Evolutionary conservation across 1,140 invertebrate genomes (phyloP).

Genomic region (Zelostemma sp.): DNA sequence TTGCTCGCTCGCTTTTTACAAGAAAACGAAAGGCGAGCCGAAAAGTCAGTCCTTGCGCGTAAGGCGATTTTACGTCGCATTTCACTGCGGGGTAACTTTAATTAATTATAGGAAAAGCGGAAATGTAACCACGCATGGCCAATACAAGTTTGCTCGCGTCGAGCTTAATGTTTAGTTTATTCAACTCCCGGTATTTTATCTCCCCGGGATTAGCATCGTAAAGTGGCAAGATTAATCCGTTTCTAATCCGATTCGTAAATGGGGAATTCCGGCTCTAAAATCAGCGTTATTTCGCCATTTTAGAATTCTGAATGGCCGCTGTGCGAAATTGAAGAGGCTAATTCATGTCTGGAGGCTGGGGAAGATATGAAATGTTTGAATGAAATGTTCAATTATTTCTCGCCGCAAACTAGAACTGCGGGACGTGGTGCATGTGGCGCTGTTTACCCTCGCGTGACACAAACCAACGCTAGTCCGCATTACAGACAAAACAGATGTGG

Average conservation of each 20-base stretch:
- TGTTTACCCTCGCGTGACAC: constrained; percentile 36
- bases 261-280: not conserved
- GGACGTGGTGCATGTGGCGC: not conserved
- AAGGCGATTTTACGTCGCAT: not conserved
- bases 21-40: not conserved
- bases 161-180: not conserved
- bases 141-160: not conserved
- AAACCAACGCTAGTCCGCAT: constrained; percentile 22
- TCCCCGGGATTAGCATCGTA: not conserved
- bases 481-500: constrained; percentile 40
- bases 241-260: constrained; percentile 1
- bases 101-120: not conserved
- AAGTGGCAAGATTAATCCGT: not conserved
- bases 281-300: not conserved
- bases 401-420: no score
- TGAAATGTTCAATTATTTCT: no score
- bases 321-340: no score
- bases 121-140: not conserved
- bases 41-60: not conserved
- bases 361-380: no score
- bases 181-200: not conserved
- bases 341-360: no score
- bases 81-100: not conserved
- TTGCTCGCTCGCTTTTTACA: not conserved
- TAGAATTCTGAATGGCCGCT: not conserved